Base-by-base conservation (phyloP, 2,113 vertebrate genomes). In the Grallaria varia region DNA sequence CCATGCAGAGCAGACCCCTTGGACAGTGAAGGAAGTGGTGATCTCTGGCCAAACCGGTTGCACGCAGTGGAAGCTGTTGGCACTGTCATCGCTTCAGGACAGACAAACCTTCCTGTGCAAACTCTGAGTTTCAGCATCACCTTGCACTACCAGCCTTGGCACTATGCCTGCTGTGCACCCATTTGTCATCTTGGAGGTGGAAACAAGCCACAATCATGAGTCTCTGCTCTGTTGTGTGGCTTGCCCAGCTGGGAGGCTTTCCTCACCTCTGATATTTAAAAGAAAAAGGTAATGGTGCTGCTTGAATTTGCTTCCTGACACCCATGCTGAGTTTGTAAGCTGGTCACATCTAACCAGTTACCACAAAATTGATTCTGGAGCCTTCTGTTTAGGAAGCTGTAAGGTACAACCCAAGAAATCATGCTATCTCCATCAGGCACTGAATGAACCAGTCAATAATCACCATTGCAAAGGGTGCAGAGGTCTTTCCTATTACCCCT, bases 361-460 rank as follows among this genome's bases (percentile, higher is more conserved):
- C 91, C 72, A 78, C 91, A 84, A 37, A 91, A 95, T 85, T 90
- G 95, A 96, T 85, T 94, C 84, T 74, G 89, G 89, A 95, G 90
- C 72, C 72, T 97, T 95, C 69, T 21, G 76, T 66, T 93, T 83
- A 93, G 85, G 93, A 85, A 77, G 75, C 49, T 72, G 59, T 55
- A 31, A 82, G 35, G 45, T 83, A 20, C 90, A 81, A 89, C 78
- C 55, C 71, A 85, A 73, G 83, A 64, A 92, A 77, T 78, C 74
- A 8, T 3, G 3, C 63, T 50, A 63, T 80, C 89, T 96, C 90
- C 81, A 58, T 85, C 81, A 91, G 55, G 50, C 60, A 20, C 63
- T 23, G 90, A 87, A 77, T 10, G 40, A 91, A 47, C 66, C 56
- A 42, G 89, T 85, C 73, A 87, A 73, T 92, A 89, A 84, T 69